Base-by-base conservation (phyloP, 2,888 invertebrate species). In the Aquatica leii region DNA sequence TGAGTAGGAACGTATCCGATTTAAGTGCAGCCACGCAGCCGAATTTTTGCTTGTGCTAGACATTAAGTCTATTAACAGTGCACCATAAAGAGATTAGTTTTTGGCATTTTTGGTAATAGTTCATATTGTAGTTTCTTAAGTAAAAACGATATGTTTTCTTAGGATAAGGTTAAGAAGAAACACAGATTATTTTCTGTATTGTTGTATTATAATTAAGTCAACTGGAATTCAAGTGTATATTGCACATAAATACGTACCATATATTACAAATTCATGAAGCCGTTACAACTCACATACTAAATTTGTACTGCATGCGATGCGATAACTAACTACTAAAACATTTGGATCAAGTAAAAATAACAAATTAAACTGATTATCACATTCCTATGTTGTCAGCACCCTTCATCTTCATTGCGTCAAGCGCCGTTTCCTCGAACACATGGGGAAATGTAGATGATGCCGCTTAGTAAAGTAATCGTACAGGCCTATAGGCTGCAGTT, bases 251-350 rank as follows among this genome's bases (percentile, higher is more conserved):
- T 77, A 76, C 76, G 73, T 65, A 65, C 57, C 58, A 59, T 61
- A 70, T 78, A 77, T 74, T 77, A 79, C 77, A 78, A 76, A 76
- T 77, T 72, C 73, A 76, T 76, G 73, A 76, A 78, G 77, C 77
- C 73, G 75, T 74, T 69, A 74, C 72, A 71, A 72, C 73, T 74
- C 73, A 71, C 71, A 73, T 72, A 69, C 74, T 75, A 73, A 76
- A 75, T 78, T 81, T 80, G 79, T 81, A 80, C 79, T 80, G 80
- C 79, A 79, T 76, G 76, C 77, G 75, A 77, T 77, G 74, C 76
- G 76, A 78, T 74, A 78, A 77, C 74, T 74, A 74, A 77, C 74
- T 76, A 76, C 74, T 78, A 77, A 76, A 77, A 76, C 74, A 77
- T 74, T 73, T 76, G 74, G 73, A 76, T 76, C 75, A 76, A 77